Percentiles rank a stretch among this genome's conserved stretches.
These are phyloP conservation scores for Polylopha cassiicola DNA, from an alignment of 2,888 invertebrate species.

Conservation along the genomic window DNA sequence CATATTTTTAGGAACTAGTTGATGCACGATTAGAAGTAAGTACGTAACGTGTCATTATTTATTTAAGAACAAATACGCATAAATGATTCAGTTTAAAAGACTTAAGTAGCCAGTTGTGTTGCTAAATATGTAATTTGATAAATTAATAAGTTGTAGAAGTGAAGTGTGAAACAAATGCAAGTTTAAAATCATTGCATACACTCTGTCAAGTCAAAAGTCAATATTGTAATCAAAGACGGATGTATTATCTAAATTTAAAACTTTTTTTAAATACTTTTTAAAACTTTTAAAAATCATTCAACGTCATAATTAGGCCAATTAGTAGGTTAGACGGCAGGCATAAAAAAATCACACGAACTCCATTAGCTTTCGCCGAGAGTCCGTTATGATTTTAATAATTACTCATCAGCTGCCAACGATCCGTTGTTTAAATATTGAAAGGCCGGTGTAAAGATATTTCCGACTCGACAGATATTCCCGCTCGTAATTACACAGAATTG, in stretches of 20 bases:
- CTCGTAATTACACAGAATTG: conserved; percentile 19
- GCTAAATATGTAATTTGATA: too few species aligned
- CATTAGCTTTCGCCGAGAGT: conserved; percentile 23
- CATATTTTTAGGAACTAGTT: too few species aligned
- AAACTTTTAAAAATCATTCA: conserved; percentile 4
- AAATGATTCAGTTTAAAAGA: too few species aligned
- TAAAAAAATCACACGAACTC: conserved; percentile 25
- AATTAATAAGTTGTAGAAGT: too few species aligned
- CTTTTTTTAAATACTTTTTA: neutral
- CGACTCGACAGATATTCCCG: conserved; percentile 19
- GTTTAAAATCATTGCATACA: too few species aligned
- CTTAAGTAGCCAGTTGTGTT: too few species aligned
- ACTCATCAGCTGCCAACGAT: conserved; percentile 23
- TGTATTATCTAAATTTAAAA: conserved; percentile 1
- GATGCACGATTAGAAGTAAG: too few species aligned
- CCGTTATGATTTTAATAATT: conserved; percentile 29
- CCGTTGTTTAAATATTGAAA: conserved; percentile 26
- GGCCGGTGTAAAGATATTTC: conserved; percentile 22
- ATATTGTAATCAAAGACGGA: too few species aligned
- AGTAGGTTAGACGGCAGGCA: conserved; percentile 18
- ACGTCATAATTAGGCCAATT: conserved; percentile 19
- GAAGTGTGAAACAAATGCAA: too few species aligned
- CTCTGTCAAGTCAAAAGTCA: too few species aligned
- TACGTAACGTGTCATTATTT: too few species aligned
- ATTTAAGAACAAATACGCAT: too few species aligned